Evolutionary conservation across 2,797 vertebrate genomes (phyloP), one percentile per base, ranked within the genome.

Genomic region (Tympanoctomys barrerae): DNA sequence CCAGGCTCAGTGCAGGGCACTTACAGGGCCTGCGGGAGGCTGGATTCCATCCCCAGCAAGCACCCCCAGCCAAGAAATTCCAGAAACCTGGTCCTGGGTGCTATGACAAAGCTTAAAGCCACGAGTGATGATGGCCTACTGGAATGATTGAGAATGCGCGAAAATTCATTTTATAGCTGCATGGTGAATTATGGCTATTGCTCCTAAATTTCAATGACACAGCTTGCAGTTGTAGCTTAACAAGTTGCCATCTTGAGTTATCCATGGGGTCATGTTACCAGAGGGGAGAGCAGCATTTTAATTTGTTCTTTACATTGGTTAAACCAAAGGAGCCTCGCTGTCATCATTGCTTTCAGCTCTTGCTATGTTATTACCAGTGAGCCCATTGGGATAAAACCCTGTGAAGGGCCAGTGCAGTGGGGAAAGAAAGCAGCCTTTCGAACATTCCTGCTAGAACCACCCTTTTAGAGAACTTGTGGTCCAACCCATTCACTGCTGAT

Each of bases 221-320:
- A 52, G 31, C 77, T 87, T 77, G 77, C 52, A n/a, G 52, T 77
- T 46, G 64, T 68, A 54, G 39, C 28, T 95, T 85, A 73, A 90
- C 75, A 61, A 39, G 59, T 42, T 57, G 52, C 83, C 36, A 93
- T 5, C 0, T 57, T 70, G 85, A 84, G 59, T 46, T 52, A 28
- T 46, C 28, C 24, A 11, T 62, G 19, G 8, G 61, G 59, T 14
- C 42, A 5, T 4, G 7, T 59, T 90, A 19, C 14, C 36, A 75
- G 81, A 75, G 52, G 28, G 84, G 36, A 59, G 94, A 81, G 64
- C 2, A 14, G 18, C 57, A 26, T 57, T 90, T 91, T 61, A 68
- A 77, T 77, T 80, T 90, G 84, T 91, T 54, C 42, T 61, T 95
- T 84, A 70, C 86, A 49, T 80, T 54, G 84, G 13, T 73, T 18